Evolutionary conservation across 2,888 invertebrate species (phyloP), one percentile per base, ranked within the genome.

Genomic region (Antheraea yamamai): DNA sequence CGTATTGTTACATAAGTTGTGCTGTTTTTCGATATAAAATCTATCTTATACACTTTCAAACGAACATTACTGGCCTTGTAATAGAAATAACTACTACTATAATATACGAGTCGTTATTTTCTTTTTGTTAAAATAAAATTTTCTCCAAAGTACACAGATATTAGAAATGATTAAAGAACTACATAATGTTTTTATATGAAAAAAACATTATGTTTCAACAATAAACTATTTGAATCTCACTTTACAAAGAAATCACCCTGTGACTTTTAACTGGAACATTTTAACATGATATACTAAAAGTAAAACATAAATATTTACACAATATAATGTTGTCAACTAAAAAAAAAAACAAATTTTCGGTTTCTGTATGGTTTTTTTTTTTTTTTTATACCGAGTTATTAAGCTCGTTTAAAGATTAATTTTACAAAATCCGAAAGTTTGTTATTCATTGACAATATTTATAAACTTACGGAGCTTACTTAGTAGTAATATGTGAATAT

Each of bases 241-340:
- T 87, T 87, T 79, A 81, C 82, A 85, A 83, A 30, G 78, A 81
- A 86, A 85, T 84, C 86, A 88, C 87, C 88, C 87, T 88, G 88
- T 88, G 64, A 75, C 39, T 72, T 73, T 75, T 64, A 75, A 72
- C 16, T 61, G 61, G 75, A 75, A 75, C 72, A 75, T 72, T 72
- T 51, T 55, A 52, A 26, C 14, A 72, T 72, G 58, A 72, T 72
- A 72, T 61, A 72, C 64, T 64, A 75, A 35, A 26, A 66, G 35
- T 61, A 73, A 64, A 47, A 61, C 70, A 39, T 52, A 74, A 58
- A 71, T 74, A 74, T 58, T 30, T 30, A 66, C 64, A 66, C 16
- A 20, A 66, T 30, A 6, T 26, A 66, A 66, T 26, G 7, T 66
- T 16, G 8, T 66, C 4, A 30, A 66, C 12, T 14, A 66, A 64